These are phyloP conservation scores for Vulpes lagopus DNA, from an alignment of 2,113 vertebrate species.

Conservation along the genomic window DNA sequence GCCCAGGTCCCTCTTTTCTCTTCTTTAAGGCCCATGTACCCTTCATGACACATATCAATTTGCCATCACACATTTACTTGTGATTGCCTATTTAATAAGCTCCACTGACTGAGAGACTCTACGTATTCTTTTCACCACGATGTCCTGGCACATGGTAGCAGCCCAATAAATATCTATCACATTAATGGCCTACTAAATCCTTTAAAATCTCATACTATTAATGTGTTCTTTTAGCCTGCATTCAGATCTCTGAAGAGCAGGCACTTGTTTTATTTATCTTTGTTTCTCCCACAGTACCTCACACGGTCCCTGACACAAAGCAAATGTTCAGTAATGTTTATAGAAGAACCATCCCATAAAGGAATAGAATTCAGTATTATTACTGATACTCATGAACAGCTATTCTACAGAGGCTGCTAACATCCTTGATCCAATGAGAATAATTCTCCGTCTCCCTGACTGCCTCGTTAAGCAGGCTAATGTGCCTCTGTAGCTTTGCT, in stretches of 20 bases:
- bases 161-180: neutral
- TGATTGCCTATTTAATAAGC: neutral
- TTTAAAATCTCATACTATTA: conserved; percentile 12
- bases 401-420: neutral
- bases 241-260: neutral
- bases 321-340: neutral
- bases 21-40: neutral
- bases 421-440: neutral
- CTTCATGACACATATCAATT: neutral
- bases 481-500: neutral
- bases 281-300: neutral
- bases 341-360: neutral
- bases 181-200: neutral
- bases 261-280: neutral
- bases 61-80: conserved; percentile 9
- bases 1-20: neutral
- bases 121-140: neutral
- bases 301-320: neutral
- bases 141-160: neutral
- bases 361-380: neutral
- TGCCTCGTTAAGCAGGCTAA: neutral
- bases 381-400: neutral
- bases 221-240: neutral
- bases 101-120: neutral
- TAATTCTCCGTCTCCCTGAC: neutral